Evolutionary conservation across 2,113 vertebrate genomes (phyloP).

Genomic region (Corvus hawaiiensis): DNA sequence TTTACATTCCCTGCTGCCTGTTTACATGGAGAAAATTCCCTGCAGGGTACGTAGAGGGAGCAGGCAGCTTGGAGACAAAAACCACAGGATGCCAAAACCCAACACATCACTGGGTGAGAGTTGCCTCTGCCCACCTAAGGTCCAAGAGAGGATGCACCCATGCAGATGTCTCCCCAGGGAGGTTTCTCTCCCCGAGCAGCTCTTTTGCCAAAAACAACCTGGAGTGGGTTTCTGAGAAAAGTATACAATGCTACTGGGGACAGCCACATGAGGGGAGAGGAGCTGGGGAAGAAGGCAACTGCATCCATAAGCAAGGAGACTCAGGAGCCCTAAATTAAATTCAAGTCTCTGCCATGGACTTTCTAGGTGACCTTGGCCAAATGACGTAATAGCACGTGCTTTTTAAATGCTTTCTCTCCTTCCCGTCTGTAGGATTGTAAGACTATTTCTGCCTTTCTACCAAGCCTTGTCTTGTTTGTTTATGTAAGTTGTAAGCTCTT

Average conservation of each 20-base stretch:
- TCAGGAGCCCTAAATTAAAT: background rate
- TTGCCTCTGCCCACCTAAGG: background rate
- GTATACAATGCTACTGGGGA: background rate
- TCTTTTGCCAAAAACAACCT: background rate
- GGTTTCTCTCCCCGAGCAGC: background rate
- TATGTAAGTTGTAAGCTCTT: conserved; percentile 5
- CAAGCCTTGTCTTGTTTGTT: background rate
- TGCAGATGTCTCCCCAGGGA: background rate
- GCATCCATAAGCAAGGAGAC: background rate
- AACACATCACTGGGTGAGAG: background rate
- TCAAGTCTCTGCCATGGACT: background rate
- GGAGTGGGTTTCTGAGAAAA: background rate
- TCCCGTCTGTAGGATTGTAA: background rate
- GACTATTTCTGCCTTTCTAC: background rate
- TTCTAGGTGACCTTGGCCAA: conserved; percentile 14
- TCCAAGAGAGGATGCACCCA: background rate
- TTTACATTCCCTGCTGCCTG: conserved; percentile 36
- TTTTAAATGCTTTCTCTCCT: conserved; percentile 10
- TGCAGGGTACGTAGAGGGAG: background rate
- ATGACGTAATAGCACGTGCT: background rate
- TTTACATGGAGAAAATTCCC: conserved; percentile 44
- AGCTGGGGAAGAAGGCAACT: background rate
- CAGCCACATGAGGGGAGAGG: background rate
- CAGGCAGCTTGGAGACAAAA: background rate
- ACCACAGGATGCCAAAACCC: background rate